Conservation (phyloP, 1,140 invertebrate species). For the Drosophila orena region DNA sequence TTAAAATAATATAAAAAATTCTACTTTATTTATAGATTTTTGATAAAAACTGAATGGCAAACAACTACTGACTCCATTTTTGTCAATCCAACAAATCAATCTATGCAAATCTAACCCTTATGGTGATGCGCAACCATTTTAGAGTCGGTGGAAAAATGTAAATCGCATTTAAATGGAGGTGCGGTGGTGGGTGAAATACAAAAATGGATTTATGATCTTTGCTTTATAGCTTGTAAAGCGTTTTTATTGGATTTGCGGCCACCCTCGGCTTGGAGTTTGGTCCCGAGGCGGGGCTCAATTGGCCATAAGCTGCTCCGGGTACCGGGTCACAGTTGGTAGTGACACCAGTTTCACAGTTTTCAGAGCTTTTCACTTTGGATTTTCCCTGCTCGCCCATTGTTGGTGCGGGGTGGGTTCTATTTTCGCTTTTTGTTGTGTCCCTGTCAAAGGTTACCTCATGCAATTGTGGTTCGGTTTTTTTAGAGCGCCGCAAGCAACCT, state of each 20-base stretch:
- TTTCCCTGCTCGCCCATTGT: conserved; percentile 25
- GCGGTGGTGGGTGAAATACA: conserved; percentile 30
- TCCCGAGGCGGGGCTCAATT: conserved; percentile 63
- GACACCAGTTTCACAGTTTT: conserved; percentile 59
- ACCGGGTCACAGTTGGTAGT: conserved; percentile 73
- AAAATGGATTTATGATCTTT: conserved; percentile 76
- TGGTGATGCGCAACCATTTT: conserved; percentile 36
- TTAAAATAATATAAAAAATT: too few species aligned
- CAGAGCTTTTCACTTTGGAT: conserved; percentile 60
- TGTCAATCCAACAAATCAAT: conserved; percentile 6
- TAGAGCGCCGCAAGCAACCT: conserved; percentile 63
- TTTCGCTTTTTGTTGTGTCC: conserved; percentile 30
- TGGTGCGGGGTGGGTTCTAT: conserved; percentile 24
- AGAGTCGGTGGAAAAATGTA: conserved; percentile 25
- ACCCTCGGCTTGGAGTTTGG: conserved; percentile 5
- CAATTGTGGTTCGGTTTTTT: conserved; percentile 67
- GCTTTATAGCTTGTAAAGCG: conserved; percentile 82
- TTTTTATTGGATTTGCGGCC: conserved; percentile 79
- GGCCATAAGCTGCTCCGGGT: conserved; percentile 72
- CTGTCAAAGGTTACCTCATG: conserved; percentile 78
- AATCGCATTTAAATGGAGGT: conserved; percentile 40
- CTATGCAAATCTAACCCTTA: conserved; percentile 58
- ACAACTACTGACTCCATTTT: conserved; percentile 5
- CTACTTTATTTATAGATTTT: too few species aligned
- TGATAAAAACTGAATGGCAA: too few species aligned